Conservation (phyloP, 2,797 vertebrate genomes). For the Syngnathus acus region DNA sequence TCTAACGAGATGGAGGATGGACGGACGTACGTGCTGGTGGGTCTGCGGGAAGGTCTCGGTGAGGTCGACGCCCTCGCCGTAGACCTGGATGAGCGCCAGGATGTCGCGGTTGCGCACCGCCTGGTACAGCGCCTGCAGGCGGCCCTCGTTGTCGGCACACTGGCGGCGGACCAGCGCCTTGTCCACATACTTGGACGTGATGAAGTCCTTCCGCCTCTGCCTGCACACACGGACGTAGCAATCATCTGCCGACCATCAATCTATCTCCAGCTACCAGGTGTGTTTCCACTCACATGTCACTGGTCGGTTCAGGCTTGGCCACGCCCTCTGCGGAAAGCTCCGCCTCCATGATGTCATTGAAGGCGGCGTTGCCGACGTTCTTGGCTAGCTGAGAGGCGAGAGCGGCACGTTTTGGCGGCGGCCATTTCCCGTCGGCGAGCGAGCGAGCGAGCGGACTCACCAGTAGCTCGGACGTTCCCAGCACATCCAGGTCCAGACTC, state of each 20-base stretch:
- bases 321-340: conserved; percentile 72
- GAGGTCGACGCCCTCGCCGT: conserved; percentile 86
- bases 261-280: too few species aligned
- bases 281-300: conserved; percentile 86
- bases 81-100: conserved; percentile 83
- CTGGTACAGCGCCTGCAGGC: conserved; percentile 78
- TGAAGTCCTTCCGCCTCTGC: conserved; percentile 92
- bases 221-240: conserved; percentile 51
- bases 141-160: conserved; percentile 61
- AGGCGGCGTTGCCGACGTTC: conserved; percentile 89
- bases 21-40: conserved; percentile 80
- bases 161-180: conserved; percentile 75
- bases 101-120: conserved; percentile 82
- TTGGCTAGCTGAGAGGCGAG: conserved; percentile 80
- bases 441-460: conserved; percentile 60
- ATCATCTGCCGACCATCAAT: too few species aligned
- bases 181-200: conserved; percentile 93
- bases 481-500: conserved; percentile 88
- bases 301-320: conserved; percentile 79
- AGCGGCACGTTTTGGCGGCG: neutral
- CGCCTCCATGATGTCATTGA: conserved; percentile 94
- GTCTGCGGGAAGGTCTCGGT: conserved; percentile 78
- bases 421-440: neutral
- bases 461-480: conserved; percentile 95
- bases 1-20: neutral